phyloP scores from a whole-genome alignment of 2,113 vertebrate species.

The Xiphorhynchus elegans region DNA sequence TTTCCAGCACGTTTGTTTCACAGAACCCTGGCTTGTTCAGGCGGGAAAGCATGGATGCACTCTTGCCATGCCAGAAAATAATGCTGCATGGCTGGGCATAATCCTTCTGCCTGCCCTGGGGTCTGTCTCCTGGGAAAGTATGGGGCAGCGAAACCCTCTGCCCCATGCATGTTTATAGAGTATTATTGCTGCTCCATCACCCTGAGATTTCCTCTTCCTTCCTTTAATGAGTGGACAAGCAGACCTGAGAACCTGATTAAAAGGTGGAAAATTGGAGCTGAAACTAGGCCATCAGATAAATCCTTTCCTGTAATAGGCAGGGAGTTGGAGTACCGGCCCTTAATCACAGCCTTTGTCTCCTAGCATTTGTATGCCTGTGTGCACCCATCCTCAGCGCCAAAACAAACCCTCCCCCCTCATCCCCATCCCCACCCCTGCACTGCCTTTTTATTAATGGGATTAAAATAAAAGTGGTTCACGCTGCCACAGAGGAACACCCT shows the following conservation, averaged over 20 bases:
- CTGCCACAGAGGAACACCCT: background rate
- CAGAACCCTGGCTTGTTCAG: background rate
- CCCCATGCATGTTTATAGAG: background rate
- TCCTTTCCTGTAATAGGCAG: background rate
- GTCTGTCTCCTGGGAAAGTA: background rate
- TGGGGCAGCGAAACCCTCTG: background rate
- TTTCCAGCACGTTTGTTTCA: constrained; percentile 42
- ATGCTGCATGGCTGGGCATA: background rate
- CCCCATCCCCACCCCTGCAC: background rate
- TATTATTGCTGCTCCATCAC: background rate
- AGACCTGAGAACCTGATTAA: background rate
- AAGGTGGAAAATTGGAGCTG: constrained; percentile 27
- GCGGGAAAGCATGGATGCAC: background rate
- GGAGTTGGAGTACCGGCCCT: background rate
- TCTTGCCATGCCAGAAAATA: background rate
- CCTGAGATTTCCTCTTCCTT: background rate
- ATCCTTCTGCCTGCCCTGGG: background rate
- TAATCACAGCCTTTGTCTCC: constrained; percentile 32
- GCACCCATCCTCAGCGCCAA: background rate
- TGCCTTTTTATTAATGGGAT: background rate
- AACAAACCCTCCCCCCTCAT: background rate
- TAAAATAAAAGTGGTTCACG: background rate
- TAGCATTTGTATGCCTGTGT: constrained; percentile 22
- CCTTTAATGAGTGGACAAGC: background rate
- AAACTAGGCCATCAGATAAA: constrained; percentile 54